These are phyloP conservation scores for Hoplodrina ambigua DNA, from an alignment of 2,888 invertebrate species.

Conservation along the genomic window DNA sequence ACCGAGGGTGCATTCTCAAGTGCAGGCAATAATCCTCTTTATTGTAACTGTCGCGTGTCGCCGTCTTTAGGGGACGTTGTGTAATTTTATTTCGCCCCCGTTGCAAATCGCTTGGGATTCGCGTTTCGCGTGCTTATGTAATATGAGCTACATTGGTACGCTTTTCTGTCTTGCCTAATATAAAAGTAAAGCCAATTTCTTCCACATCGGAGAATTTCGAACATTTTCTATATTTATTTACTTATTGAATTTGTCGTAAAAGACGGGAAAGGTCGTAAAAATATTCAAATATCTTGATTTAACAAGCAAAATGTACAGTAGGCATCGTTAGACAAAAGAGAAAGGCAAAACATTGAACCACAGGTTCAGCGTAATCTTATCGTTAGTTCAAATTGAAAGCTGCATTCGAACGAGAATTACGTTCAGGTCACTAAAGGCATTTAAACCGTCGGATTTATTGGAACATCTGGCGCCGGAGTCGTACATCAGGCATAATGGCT, in stretches of 20 bases:
- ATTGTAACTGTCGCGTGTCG: constrained; percentile 82
- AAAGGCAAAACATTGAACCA: constrained; percentile 34
- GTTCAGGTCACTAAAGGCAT: constrained; percentile 48
- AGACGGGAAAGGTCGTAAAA: not conserved
- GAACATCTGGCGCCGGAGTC: constrained; percentile 72
- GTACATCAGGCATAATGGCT: constrained; percentile 81
- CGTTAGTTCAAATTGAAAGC: constrained; percentile 48
- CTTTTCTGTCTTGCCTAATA: constrained; percentile 53
- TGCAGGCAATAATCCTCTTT: constrained; percentile 85
- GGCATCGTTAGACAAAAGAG: constrained; percentile 33
- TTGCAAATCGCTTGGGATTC: constrained; percentile 71
- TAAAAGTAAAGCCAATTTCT: constrained; percentile 59
- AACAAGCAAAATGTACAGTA: constrained; percentile 13
- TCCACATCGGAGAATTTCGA: constrained; percentile 28
- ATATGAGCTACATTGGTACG: constrained; percentile 70
- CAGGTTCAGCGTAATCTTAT: constrained; percentile 7
- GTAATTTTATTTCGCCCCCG: constrained; percentile 82
- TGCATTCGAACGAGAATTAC: constrained; percentile 39
- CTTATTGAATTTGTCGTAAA: constrained; percentile 17
- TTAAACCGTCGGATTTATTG: constrained; percentile 70
- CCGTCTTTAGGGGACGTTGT: constrained; percentile 75
- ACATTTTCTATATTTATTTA: constrained; percentile 38
- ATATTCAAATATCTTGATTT: constrained; percentile 26
- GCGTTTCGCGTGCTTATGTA: constrained; percentile 71
- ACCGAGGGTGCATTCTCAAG: constrained; percentile 84